phyloP scores from a whole-genome alignment of 2,888 invertebrate genomes.

The Margaritifera margaritifera region DNA sequence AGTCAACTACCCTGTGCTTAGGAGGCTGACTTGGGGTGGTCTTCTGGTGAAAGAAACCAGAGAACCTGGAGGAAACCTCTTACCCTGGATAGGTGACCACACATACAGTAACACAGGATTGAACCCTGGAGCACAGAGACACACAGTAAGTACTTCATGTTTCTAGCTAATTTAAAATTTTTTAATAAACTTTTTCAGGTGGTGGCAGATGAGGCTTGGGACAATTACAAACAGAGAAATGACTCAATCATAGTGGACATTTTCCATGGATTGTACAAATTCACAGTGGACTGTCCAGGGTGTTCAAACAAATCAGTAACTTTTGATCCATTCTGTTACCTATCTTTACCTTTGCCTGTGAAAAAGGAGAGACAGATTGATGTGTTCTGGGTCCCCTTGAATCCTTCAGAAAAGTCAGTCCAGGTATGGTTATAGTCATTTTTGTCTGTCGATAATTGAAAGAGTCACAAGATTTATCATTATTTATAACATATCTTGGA shows the following conservation, averaged over 20 bases:
- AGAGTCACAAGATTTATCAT: no score
- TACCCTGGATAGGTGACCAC: no score
- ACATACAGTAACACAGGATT: background rate
- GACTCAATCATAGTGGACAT: conserved; percentile 78
- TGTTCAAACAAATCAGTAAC: conserved; percentile 77
- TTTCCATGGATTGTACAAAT: conserved; percentile 78
- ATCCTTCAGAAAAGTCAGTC: conserved; percentile 59
- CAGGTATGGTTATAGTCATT: conserved; percentile 55
- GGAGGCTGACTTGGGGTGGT: no score
- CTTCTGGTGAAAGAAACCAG: no score
- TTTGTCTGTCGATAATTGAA: no score
- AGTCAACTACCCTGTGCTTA: no score
- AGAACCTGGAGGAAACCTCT: no score
- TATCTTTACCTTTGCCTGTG: conserved; percentile 75
- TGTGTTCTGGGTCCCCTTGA: conserved; percentile 71
- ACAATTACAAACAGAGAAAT: conserved; percentile 76
- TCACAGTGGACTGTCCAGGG: conserved; percentile 77
- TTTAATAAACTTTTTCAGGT: conserved; percentile 60
- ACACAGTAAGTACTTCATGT: background rate
- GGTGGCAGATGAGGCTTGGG: conserved; percentile 76
- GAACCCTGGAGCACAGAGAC: background rate
- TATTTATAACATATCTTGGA: no score
- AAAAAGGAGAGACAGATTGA: conserved; percentile 74
- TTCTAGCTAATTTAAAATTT: background rate
- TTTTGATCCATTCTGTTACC: conserved; percentile 78